Evolutionary conservation across 2,888 invertebrate species (phyloP).

Genomic region (Latheticus oryzae): DNA sequence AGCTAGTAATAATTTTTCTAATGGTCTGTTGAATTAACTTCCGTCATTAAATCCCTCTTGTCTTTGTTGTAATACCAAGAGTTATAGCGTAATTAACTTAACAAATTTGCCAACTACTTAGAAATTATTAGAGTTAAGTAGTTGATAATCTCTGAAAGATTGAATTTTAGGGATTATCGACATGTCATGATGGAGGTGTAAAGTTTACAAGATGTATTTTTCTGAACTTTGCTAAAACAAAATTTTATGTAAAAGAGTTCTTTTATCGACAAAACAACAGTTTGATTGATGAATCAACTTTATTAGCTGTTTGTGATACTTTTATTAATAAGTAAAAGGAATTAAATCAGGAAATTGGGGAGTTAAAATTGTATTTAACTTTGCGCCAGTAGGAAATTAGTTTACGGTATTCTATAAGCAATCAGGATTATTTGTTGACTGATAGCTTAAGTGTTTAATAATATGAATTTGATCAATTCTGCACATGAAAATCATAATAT

Average conservation of each 20-base stretch:
- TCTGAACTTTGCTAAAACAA: slow-evolving; percentile 17
- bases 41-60: slow-evolving; percentile 28
- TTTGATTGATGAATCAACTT: slow-evolving; percentile 40
- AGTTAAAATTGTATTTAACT: slow-evolving; percentile 6
- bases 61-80: slow-evolving; percentile 11
- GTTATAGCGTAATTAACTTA: slow-evolving; percentile 30
- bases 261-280: slow-evolving; percentile 32
- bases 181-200: slow-evolving; percentile 16
- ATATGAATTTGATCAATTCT: too few species aligned
- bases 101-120: slow-evolving; percentile 33
- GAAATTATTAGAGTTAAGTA: slow-evolving; percentile 25
- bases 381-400: slow-evolving; percentile 19
- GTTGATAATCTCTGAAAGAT: slow-evolving; percentile 27
- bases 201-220: slow-evolving; percentile 32
- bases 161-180: slow-evolving; percentile 24
- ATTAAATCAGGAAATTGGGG: slow-evolving; percentile 15
- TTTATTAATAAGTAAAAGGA: slow-evolving; percentile 14
- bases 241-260: slow-evolving; percentile 38
- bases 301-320: slow-evolving; percentile 19
- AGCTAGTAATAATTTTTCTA: too few species aligned
- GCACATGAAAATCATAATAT: too few species aligned
- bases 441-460: too few species aligned
- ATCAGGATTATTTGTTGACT: slow-evolving; percentile 10
- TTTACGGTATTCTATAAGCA: slow-evolving; percentile 9
- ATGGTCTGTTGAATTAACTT: too few species aligned